A percentile compares a stretch with the other conserved stretches of the same genome.
These are phyloP conservation scores for Zosterops hypoxanthus DNA, from an alignment of 2,113 vertebrate species.

Conservation along the genomic window DNA sequence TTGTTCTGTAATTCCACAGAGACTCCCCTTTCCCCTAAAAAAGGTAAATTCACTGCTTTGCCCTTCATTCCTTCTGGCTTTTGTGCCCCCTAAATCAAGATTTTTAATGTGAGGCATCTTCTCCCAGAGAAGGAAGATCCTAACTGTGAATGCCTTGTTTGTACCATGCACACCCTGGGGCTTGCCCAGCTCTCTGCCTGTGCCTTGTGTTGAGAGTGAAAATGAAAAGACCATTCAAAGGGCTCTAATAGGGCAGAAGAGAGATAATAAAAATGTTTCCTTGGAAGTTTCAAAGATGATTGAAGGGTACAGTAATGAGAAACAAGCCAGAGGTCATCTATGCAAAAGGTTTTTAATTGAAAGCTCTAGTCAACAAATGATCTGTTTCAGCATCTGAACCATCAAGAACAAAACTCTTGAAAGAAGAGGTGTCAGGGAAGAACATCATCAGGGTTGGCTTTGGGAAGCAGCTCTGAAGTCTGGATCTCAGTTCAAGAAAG, in stretches of 20 bases:
- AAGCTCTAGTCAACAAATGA: background rate
- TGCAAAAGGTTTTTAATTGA: background rate
- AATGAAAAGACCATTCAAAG: background rate
- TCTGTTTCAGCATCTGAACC: background rate
- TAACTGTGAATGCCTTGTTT: background rate
- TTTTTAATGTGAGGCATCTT: background rate
- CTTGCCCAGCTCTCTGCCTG: background rate
- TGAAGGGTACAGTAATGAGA: background rate
- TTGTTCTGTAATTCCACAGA: background rate
- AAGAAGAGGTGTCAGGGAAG: background rate
- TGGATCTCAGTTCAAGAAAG: background rate
- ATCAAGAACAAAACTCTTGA: background rate
- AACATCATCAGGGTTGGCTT: accelerated
- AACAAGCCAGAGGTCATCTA: background rate
- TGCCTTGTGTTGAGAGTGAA: background rate
- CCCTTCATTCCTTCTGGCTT: background rate
- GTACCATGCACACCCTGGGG: accelerated
- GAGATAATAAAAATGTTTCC: no score
- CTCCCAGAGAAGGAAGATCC: background rate
- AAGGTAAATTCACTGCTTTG: background rate
- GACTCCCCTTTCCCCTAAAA: no score
- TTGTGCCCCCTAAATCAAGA: background rate
- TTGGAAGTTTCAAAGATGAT: background rate
- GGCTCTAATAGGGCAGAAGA: background rate
- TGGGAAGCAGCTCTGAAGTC: background rate